Base-by-base conservation (phyloP, 2,888 invertebrate species). In the Tetramorium bicarinatum region DNA sequence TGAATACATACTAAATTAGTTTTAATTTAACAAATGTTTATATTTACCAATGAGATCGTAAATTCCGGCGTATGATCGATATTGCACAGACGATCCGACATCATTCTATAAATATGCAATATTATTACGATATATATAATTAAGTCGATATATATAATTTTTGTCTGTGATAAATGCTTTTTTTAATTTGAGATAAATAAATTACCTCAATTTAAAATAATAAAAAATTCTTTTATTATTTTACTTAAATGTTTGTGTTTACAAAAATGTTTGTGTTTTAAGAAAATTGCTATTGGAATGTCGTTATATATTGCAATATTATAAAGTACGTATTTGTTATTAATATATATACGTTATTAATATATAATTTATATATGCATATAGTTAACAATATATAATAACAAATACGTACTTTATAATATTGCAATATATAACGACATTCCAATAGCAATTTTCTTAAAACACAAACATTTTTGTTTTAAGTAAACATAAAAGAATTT, bases 51-150 rank as follows among this genome's bases (percentile, higher is more conserved):
- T 93, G 52, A 96, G 92, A 88, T 96, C 96, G 87, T 96, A 96
- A 59, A 95, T 91, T 62, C 95, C 96, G 9, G 91, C 89, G 54
- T 95, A 94, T 0, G 95, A 95, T 62, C 96, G 95, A 87, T 95
- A 95, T 94, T 96, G 95, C 7, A 96, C 95, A 0, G 96, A 95
- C 25, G 95, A 94, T 21, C 96, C 96, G 15, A 95, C 95, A 90
- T 96, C 96, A 52, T 94, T 94, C 96, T 96, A 89, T 52, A 94
- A 95, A 59, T 77, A 15, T 44, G 6, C 3, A 61, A 71, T 2
- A 59, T 79, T 71, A 67, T 25, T 77, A 29, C 6, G 21, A 38
- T 49, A 13, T 3, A 13, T 3, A 13, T 3, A 52, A 49, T 18
- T 49, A 76, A 18, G 38, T n/a, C n/a, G n/a, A n/a, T n/a, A n/a